phyloP scores from a whole-genome alignment of 2,113 vertebrate species.

The Pseudorhombus dupliciocellatus region DNA sequence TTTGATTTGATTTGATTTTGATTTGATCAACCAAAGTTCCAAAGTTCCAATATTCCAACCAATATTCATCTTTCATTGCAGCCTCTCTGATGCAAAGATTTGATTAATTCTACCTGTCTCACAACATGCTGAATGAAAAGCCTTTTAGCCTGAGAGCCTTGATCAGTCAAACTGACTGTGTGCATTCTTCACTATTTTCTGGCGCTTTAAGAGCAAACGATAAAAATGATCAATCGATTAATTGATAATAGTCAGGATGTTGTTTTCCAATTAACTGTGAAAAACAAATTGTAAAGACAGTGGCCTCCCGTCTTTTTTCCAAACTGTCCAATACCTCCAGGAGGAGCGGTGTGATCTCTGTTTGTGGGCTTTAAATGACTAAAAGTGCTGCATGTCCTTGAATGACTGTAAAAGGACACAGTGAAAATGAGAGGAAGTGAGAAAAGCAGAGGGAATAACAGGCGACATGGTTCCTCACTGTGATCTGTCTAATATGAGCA shows the following conservation, averaged over 20 bases:
- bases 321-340: not conserved
- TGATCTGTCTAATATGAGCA: not conserved
- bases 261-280: too few species aligned
- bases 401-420: slow-evolving; percentile 33
- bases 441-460: not conserved
- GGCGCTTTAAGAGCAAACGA: too few species aligned
- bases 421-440: not conserved
- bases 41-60: too few species aligned
- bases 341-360: not conserved
- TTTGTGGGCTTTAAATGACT: not conserved
- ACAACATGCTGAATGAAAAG: not conserved
- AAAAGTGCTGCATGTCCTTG: slow-evolving; percentile 34
- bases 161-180: not conserved
- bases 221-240: too few species aligned
- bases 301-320: not conserved
- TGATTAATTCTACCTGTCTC: too few species aligned
- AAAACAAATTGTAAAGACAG: not conserved
- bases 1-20: too few species aligned
- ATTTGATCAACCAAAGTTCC: too few species aligned
- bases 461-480: slow-evolving; percentile 14
- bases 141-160: not conserved
- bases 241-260: too few species aligned
- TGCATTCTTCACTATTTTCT: not conserved
- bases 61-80: too few species aligned
- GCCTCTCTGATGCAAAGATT: too few species aligned